These are phyloP conservation scores for Orthonychiurus folsomi DNA, from an alignment of 2,888 invertebrate species.

Conservation along the genomic window DNA sequence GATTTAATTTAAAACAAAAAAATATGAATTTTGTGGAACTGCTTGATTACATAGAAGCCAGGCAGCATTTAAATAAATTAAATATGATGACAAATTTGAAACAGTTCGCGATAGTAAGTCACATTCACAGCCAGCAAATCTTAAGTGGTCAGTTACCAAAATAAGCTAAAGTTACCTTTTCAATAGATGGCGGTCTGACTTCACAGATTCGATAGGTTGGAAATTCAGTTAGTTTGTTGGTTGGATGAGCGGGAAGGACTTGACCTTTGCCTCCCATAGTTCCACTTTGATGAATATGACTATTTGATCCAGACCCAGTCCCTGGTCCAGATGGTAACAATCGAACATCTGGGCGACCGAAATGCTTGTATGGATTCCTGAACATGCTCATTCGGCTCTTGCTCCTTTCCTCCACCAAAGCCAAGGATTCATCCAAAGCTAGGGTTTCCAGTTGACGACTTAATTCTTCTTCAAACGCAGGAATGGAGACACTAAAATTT, in stretches of 20 bases:
- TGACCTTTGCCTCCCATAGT: neutral
- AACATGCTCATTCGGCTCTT: slow-evolving; percentile 32
- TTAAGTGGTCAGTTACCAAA: no score
- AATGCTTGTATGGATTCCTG: slow-evolving; percentile 41
- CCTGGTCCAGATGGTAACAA: slow-evolving; percentile 34
- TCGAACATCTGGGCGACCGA: slow-evolving; percentile 41
- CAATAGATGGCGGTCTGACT: slow-evolving; percentile 42
- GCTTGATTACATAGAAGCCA: no score
- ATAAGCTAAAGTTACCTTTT: no score
- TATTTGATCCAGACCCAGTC: slow-evolving; percentile 19
- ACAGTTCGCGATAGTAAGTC: no score
- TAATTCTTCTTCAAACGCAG: slow-evolving; percentile 39
- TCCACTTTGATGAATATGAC: slow-evolving; percentile 17
- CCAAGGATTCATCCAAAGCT: slow-evolving; percentile 41
- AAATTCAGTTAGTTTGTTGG: slow-evolving; percentile 24
- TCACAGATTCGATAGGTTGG: slow-evolving; percentile 42
- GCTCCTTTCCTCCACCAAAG: slow-evolving; percentile 41
- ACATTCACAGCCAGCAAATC: no score
- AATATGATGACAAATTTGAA: no score
- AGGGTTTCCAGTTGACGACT: slow-evolving; percentile 39
- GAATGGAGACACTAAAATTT: slow-evolving; percentile 36
- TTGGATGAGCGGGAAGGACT: neutral
- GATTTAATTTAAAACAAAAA: no score
- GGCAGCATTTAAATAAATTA: no score
- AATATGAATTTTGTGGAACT: no score